Conservation (phyloP, 92 coral and sea anemone genomes). For the Porites lobata region DNA sequence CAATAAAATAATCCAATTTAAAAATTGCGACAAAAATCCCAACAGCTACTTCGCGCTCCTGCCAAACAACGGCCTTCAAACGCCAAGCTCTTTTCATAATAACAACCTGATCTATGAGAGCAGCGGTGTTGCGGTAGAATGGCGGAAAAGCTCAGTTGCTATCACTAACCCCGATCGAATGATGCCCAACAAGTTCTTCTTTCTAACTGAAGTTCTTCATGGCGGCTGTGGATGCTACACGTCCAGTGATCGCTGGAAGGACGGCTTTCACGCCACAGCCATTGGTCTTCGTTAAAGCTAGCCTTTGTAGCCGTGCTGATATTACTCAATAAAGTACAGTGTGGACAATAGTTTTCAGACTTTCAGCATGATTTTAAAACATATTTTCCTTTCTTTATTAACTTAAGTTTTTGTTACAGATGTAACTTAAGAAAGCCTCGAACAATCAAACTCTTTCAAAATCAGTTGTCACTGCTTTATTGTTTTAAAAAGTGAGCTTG, state of each 20-base stretch:
- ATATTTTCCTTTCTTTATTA: too few relatives aligned
- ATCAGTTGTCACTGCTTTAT: too few relatives aligned
- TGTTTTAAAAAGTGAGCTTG: too few relatives aligned
- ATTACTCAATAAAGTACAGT: too few relatives aligned
- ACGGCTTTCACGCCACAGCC: constrained; percentile 49
- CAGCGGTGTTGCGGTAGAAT: constrained; percentile 61
- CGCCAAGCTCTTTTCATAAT: neutral
- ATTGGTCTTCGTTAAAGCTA: constrained; percentile 66
- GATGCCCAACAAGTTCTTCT: constrained; percentile 61
- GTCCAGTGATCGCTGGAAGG: constrained; percentile 74
- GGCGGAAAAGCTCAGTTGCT: constrained; percentile 53
- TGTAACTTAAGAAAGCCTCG: too few relatives aligned
- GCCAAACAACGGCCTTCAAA: constrained; percentile 62
- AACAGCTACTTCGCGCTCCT: constrained; percentile 70
- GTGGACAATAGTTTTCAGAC: too few relatives aligned
- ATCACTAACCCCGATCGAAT: constrained; percentile 34
- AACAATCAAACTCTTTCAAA: too few relatives aligned
- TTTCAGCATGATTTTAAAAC: too few relatives aligned
- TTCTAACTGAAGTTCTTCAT: constrained; percentile 77
- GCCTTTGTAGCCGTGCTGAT: too few relatives aligned
- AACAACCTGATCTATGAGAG: constrained; percentile 43
- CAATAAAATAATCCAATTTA: neutral
- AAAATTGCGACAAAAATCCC: too few relatives aligned
- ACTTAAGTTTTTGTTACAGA: too few relatives aligned
- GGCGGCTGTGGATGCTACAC: constrained; percentile 85